Evolutionary conservation across 2,888 invertebrate genomes (phyloP), one percentile per base, ranked within the genome.

Genomic region (Octonoba sinensis): DNA sequence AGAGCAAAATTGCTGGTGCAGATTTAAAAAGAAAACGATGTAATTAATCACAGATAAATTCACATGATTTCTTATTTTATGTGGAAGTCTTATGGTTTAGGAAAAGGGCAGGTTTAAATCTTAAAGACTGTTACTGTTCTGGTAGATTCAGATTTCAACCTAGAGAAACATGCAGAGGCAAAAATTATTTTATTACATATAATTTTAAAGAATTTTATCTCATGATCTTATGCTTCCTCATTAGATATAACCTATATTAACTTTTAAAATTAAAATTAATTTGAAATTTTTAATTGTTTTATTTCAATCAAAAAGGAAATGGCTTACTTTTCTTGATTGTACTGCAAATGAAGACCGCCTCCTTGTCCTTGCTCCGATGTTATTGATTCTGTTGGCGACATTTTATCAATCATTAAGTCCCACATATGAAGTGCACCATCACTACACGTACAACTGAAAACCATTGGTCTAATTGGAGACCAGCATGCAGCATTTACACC

Each of bases 391-490:
- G 67, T 49, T 6, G 81, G 75, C 16, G 60, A 22, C 36, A 44
- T 66, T 18, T 51, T 59, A 74, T 82, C 59, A 2, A n/a, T 16
- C 36, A 59, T 27, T 22, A 84, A 51, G 59, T 84, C 84, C 73
- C 73, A 84, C 18, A 82, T 51, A 27, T 77, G 74, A 15, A 84
- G 65, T 54, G 77, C 59, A 0, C 84, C 84, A 49, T 69, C 49
- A 36, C 46, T 70, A 24, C 62, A 66, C 15, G 82, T 47, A 51
- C 76, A 73, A 54, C 65, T 70, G 8, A 84, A 64, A n/a, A 84
- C 73, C 51, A 82, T 46, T 12, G 82, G 76, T 49, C 84, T 56
- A 22, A 74, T 64, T 36, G 74, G 73, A 22, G 84, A 84, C 84
- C 84, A 84, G 22, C 74, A 64, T 15, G 77, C 76, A 18, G 57